Evolutionary conservation across 2,888 invertebrate genomes (phyloP).

Genomic region (Netelia virgata): DNA sequence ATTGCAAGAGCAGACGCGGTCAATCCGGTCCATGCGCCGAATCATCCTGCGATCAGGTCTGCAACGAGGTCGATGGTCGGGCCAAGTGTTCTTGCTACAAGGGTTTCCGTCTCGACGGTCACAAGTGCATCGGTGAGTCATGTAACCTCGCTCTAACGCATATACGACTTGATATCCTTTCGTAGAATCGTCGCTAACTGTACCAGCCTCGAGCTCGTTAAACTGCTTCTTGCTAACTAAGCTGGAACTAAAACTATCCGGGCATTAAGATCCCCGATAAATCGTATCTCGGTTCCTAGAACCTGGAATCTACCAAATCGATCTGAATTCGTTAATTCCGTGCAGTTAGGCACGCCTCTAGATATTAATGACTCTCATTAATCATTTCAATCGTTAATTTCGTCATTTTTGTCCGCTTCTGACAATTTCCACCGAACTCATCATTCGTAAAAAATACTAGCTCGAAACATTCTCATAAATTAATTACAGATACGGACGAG

Average conservation of each 20-base stretch:
- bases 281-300: neutral
- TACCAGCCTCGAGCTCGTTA: conserved; percentile 41
- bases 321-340: neutral
- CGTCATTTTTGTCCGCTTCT: too few species aligned
- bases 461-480: neutral
- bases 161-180: conserved; percentile 34
- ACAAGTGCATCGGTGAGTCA: conserved; percentile 79
- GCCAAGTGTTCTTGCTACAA: conserved; percentile 81
- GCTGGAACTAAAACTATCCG: conserved; percentile 15
- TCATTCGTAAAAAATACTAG: neutral
- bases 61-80: conserved; percentile 79
- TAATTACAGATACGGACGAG: conserved; percentile 78
- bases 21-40: conserved; percentile 75
- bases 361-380: too few species aligned
- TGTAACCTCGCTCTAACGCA: conserved; percentile 11
- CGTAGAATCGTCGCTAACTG: conserved; percentile 49
- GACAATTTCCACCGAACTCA: too few species aligned
- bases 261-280: neutral
- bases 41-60: conserved; percentile 81
- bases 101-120: conserved; percentile 78
- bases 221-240: conserved; percentile 40
- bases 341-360: neutral
- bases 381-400: too few species aligned
- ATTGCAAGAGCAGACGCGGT: conserved; percentile 77
- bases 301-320: neutral